These are phyloP conservation scores for Cichladusa arquata DNA, from an alignment of 2,113 vertebrate genomes.

Conservation along the genomic window DNA sequence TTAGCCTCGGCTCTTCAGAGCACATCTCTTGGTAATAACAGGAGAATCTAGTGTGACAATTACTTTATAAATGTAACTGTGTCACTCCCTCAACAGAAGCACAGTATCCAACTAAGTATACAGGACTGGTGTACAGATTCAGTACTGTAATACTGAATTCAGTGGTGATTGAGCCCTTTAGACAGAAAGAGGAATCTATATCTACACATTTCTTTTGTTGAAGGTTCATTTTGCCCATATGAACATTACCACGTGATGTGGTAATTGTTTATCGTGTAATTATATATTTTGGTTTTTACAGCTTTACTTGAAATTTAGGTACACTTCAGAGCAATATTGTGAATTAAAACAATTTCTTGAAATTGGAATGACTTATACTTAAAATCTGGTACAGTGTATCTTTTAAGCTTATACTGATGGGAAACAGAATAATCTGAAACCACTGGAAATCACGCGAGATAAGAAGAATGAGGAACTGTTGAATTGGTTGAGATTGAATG, in stretches of 20 bases:
- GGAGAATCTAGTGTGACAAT: neutral
- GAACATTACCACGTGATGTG: neutral
- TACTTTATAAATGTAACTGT: neutral
- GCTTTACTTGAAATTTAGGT: neutral
- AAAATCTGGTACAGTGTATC: neutral
- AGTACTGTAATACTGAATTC: neutral
- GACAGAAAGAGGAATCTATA: neutral
- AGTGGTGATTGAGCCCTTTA: neutral
- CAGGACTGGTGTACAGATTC: neutral
- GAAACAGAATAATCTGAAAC: neutral
- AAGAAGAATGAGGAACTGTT: neutral
- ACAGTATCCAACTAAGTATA: neutral
- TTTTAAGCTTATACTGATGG: neutral
- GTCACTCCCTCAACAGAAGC: neutral
- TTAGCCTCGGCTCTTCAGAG: neutral
- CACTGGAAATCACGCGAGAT: neutral
- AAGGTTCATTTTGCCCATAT: neutral
- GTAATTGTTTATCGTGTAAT: neutral
- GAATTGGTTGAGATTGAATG: neutral
- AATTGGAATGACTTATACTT: neutral
- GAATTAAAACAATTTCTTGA: neutral
- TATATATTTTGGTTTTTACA: neutral
- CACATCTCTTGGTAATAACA: neutral
- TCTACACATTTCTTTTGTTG: neutral
- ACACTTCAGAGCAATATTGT: neutral